Evolutionary conservation across 2,113 vertebrate genomes (phyloP), one percentile per base, ranked within the genome.

Genomic region (Todiramphus saurophagus): DNA sequence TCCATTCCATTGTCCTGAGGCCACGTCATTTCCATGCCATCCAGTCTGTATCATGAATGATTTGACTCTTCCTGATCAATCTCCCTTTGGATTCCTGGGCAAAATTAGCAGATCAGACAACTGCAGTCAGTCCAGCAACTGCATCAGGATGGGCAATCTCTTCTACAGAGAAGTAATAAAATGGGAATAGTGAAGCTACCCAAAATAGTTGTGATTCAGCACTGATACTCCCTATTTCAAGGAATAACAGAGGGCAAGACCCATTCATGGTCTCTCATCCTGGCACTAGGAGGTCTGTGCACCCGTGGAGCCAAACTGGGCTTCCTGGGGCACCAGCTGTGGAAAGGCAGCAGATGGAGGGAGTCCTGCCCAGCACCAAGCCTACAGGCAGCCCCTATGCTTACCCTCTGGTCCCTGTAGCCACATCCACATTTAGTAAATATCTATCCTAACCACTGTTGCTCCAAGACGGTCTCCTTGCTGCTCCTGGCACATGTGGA

Each of bases 271-370:
- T 25, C 35, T 86, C 76, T 81, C 39, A 44, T 67, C 11, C 28
- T 0, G 0, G 28, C 56, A 18, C 68, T 39, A 39, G 19, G 69
- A 89, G 16, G 12, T 43, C 39, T 93, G 28, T 31, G n/a, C 13
- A 28, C 15, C 23, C 56, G 24, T 2, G 0, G 33, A 74, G 51
- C 1, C 1, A 41, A 16, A 35, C 35, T 23, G 37, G 33, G 58
- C 53, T 85, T 79, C 59, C 41, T 5, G 41, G 15, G 16, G 37
- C 21, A 15, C 5, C 0, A 0, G 30, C 39, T 56, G 31, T 3
- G 4, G 7, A 25, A 33, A 58, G 33, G 64, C n/a, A 60, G 63
- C 81, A 67, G 74, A 9, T 3, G 1, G 53, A 46, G 70, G 13
- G 2, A 63, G 9, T 31, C 37, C 88, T 69, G 64, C 30, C 43